phyloP scores from a whole-genome alignment of 2,888 invertebrate species.

The Rhimphoctona megacephalus region DNA sequence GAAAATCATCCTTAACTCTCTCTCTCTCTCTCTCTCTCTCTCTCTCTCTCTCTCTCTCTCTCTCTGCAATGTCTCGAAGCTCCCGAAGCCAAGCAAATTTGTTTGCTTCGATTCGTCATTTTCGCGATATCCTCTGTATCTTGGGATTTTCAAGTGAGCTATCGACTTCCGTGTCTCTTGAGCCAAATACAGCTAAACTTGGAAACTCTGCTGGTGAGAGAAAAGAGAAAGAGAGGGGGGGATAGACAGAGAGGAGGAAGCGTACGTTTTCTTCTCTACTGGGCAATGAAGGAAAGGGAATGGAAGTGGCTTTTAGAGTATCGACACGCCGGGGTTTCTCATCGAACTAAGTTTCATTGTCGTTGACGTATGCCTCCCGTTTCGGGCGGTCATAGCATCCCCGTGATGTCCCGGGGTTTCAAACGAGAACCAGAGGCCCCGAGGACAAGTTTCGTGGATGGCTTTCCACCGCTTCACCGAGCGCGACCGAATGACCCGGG shows the following conservation, averaged over 20 bases:
- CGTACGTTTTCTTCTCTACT: constrained; percentile 6
- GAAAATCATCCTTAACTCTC: neutral
- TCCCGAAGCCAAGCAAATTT: constrained; percentile 8
- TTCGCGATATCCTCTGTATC: constrained; percentile 9
- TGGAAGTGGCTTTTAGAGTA: constrained; percentile 71
- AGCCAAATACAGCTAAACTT: constrained; percentile 54
- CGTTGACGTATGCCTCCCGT: constrained; percentile 80
- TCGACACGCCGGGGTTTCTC: constrained; percentile 79
- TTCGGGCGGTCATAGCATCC: constrained; percentile 67
- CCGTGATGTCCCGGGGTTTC: constrained; percentile 19
- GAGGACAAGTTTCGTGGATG: constrained; percentile 81
- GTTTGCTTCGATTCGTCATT: constrained; percentile 5
- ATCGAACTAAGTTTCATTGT: constrained; percentile 82
- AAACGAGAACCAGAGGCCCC: constrained; percentile 46
- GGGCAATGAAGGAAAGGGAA: constrained; percentile 10
- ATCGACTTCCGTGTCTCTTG: constrained; percentile 47
- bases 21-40: too few relatives aligned
- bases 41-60: too few relatives aligned
- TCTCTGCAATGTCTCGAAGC: neutral
- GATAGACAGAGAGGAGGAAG: constrained; percentile 7
- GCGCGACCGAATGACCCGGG: constrained; percentile 62
- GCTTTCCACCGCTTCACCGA: constrained; percentile 76
- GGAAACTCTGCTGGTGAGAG: constrained; percentile 26
- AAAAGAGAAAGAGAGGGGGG: constrained; percentile 7
- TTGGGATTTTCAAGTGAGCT: constrained; percentile 51